Evolutionary conservation across 2,888 invertebrate species (phyloP), one percentile per base, ranked within the genome.

Genomic region (Nesidiocoris tenuis): DNA sequence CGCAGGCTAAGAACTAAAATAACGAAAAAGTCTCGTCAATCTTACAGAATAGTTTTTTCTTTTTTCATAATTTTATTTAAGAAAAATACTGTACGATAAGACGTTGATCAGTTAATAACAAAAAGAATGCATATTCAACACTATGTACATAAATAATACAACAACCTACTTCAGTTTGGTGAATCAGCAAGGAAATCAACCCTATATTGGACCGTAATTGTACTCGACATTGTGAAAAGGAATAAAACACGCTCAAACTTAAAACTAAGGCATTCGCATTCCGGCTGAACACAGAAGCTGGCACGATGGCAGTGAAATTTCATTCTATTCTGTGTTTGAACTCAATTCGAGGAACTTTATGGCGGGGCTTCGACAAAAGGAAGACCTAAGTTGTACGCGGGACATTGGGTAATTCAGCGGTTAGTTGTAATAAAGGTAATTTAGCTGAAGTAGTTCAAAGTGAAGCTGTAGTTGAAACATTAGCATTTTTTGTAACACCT

Each of bases 91-190:
- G 70, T 70, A 70, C 59, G 59, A 70, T 57, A 70, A 70, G 59
- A 23, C 55, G 55, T 67, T 70, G 70, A 70, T 59, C 70, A 57
- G 70, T 70, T 70, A 70, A 59, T 70, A 70, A 70, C 24, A 59
- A 59, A 70, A 68, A 63, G 16, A 63, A 63, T 22, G 21, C 55
- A 21, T 67, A 59, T 70, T 19, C 70, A 70, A 70, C 39, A 39
- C 25, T 70, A 70, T 70, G 59, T 70, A 70, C 70, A 70, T 18
- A 70, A 39, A 70, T 70, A 70, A 70, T 70, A 70, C 70, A 39
- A 70, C 70, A 70, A 70, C 70, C 70, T 70, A 70, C 59, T 2
- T 70, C 59, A 70, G 70, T 70, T 70, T 70, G 70, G 70, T 70
- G 70, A 59, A 70, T 59, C 59, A 54, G 70, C 59, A 70, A 39